Percentiles rank a stretch among this genome's conserved stretches.
Evolutionary conservation across 2,888 invertebrate genomes (phyloP).

Genomic region (Imbricaverruca yamaguchii): DNA sequence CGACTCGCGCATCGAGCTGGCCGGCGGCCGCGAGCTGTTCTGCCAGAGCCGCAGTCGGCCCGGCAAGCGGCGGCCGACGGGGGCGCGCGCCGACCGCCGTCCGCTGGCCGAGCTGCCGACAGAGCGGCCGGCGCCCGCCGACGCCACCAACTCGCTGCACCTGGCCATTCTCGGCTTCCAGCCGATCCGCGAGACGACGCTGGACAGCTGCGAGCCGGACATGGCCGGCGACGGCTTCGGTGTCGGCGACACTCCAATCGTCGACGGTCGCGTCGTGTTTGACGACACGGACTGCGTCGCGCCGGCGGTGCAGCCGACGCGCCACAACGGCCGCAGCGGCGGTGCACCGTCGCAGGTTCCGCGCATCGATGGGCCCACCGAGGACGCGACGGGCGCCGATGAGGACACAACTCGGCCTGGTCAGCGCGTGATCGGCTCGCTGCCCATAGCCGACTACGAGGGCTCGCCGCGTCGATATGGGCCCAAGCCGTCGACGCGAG

Average conservation of each 20-base stretch:
- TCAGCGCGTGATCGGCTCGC: conserved; percentile 59
- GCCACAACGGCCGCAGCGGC: neutral
- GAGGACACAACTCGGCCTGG: too few species aligned
- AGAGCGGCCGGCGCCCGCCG: conserved; percentile 23
- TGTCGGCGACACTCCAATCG: neutral
- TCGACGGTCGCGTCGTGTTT: neutral
- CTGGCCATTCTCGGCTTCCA: conserved; percentile 28
- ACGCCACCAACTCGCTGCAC: conserved; percentile 23
- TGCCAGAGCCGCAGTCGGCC: conserved; percentile 74
- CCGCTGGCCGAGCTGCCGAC: conserved; percentile 20
- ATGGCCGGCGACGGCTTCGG: neutral
- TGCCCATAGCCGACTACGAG: conserved; percentile 89
- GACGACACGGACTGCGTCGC: neutral
- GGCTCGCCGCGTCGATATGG: conserved; percentile 84
- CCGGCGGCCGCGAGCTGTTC: conserved; percentile 75
- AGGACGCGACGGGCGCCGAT: too few species aligned
- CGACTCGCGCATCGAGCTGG: conserved; percentile 39
- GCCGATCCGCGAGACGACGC: conserved; percentile 19
- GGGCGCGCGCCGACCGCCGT: neutral
- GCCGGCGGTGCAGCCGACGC: neutral
- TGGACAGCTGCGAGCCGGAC: neutral
- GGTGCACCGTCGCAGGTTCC: neutral
- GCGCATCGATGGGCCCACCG: too few species aligned
- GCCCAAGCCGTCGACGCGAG: conserved; percentile 43
- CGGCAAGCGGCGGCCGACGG: conserved; percentile 41